phyloP scores from a whole-genome alignment of 2,797 vertebrate genomes.

The Acanthiza pusilla region DNA sequence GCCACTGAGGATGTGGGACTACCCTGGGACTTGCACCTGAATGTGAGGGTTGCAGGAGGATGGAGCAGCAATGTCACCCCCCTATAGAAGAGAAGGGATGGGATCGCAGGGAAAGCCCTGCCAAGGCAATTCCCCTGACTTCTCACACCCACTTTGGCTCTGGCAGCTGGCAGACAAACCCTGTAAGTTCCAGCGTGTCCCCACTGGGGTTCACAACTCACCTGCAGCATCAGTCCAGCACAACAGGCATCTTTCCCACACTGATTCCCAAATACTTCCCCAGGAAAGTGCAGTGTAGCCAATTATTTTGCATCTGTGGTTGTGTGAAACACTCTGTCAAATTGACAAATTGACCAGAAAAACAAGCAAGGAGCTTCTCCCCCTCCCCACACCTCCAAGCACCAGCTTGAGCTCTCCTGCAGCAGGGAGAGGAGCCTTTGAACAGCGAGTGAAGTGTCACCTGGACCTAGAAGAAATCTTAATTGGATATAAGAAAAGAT shows the following conservation, averaged over 20 bases:
- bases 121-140: neutral
- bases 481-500: constrained; percentile 20
- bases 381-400: neutral
- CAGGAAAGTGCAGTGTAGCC: neutral
- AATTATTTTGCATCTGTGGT: neutral
- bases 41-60: fast-evolving
- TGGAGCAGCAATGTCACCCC: fast-evolving
- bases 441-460: neutral
- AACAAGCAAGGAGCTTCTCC: neutral
- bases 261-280: neutral
- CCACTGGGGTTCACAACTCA: neutral
- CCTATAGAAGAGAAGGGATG: neutral
- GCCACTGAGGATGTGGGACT: fast-evolving
- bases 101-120: fast-evolving
- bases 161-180: neutral
- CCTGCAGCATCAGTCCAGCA: neutral
- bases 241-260: fast-evolving
- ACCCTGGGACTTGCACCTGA: too few species aligned
- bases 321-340: neutral
- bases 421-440: neutral
- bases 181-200: fast-evolving
- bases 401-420: neutral
- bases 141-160: neutral
- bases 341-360: neutral
- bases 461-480: neutral